Base-by-base conservation (phyloP, 2,113 vertebrate species). In the Mystacornis crossleyi region DNA sequence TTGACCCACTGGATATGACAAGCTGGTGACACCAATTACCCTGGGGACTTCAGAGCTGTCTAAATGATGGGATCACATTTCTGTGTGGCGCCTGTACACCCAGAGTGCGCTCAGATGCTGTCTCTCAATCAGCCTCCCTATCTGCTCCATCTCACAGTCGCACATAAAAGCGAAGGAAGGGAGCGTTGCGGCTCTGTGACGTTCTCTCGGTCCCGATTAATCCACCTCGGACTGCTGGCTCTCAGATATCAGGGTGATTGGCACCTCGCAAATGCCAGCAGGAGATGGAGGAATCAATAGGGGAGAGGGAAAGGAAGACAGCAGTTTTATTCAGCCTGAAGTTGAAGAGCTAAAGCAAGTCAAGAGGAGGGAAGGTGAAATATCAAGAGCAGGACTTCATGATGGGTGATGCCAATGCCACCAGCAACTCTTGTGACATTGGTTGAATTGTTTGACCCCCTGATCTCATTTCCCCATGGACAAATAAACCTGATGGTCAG, bases 51-150 rank as follows among this genome's bases (percentile, higher is more conserved):
- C 81, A 74, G 78, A 96, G 78, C 90, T 97, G 93, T 96, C 95
- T 94, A 91, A 94, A 93, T 94, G 87, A 95, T 81, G 86, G 95
- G 94, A 91, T 95, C 95, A 86, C 78, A 70, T 97, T 93, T 89
- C 89, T 0, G 3, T 84, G 86, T 84, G 91, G 93, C 0, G 40
- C 36, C 89, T 70, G 69, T 73, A 86, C 67, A 91, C 84, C 69
- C 80, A 33, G 43, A 85, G 38, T 0, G 1, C 82, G 84, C 72
- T 91, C 28, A 57, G 70, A 97, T 83, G 86, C 92, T 90, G 91
- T 91, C 91, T 92, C 92, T 97, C 91, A 95, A 92, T 95, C 96
- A 95, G 87, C 45, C 13, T 83, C 73, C 50, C 70, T 89, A 95
- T 96, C 93, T 95, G 86, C 84, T 91, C 81, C 82, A 94, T 96